Conservation (phyloP, 2,113 vertebrate genomes). For the Leucoraja erinaceus region DNA sequence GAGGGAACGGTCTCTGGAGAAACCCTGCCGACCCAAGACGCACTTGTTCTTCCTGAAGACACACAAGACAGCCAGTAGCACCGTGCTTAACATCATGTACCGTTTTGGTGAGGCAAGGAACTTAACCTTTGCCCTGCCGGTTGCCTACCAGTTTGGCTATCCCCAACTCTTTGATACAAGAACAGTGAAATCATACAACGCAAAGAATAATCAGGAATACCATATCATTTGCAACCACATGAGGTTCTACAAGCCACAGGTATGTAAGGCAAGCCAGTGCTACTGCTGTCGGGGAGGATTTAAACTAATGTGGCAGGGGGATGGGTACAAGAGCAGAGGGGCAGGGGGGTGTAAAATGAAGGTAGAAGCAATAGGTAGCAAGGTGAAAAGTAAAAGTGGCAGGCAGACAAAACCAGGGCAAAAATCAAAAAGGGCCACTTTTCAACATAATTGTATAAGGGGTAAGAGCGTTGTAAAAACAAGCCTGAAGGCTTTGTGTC, state of each 20-base stretch:
- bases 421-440: too few species aligned
- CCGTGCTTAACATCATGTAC: conserved; percentile 73
- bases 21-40: conserved; percentile 49
- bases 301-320: too few species aligned
- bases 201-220: conserved; percentile 47
- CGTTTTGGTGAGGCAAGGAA: conserved; percentile 66
- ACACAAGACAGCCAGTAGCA: conserved; percentile 82
- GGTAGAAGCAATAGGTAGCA: too few species aligned
- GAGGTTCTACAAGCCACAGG: conserved; percentile 78
- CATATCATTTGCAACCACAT: conserved; percentile 86
- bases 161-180: conserved; percentile 63
- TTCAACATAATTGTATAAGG: too few species aligned
- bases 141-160: conserved; percentile 65
- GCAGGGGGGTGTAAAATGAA: too few species aligned
- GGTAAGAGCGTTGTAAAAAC: too few species aligned
- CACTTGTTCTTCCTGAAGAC: conserved; percentile 82
- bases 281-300: too few species aligned
- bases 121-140: conserved; percentile 67
- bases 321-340: too few species aligned
- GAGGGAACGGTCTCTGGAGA: not conserved
- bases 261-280: too few species aligned
- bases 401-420: too few species aligned
- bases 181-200: not conserved
- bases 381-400: too few species aligned
- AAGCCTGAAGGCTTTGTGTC: too few species aligned